A percentile compares a stretch with the other conserved stretches of the same genome.
These are phyloP conservation scores for Romanogobio albipinnatus DNA, from an alignment of 2,113 vertebrate species.

Conservation along the genomic window DNA sequence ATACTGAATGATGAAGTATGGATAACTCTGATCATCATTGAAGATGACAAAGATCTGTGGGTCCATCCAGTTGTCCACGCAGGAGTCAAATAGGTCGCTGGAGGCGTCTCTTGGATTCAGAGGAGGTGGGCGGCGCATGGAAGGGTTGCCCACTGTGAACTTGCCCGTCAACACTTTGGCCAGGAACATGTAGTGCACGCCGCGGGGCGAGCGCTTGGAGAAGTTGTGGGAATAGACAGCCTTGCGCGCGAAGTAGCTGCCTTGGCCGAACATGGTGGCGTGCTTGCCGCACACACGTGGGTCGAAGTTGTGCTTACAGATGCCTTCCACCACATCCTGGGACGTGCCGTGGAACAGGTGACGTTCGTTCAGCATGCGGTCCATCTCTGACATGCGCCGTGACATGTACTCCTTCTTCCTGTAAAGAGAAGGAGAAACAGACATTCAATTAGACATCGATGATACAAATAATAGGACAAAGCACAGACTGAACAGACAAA, in stretches of 20 bases:
- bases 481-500: neutral
- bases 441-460: neutral
- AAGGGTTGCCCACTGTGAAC: slow-evolving; percentile 93
- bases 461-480: neutral
- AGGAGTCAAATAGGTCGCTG: slow-evolving; percentile 98
- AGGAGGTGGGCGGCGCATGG: slow-evolving; percentile 93
- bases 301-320: slow-evolving; percentile 99
- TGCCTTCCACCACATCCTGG: slow-evolving; percentile 93
- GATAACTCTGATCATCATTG: slow-evolving; percentile 98
- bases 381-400: slow-evolving; percentile 88
- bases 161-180: slow-evolving; percentile 96
- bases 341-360: slow-evolving; percentile 99
- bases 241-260: slow-evolving; percentile 97
- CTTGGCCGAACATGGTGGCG: slow-evolving; percentile 98
- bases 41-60: slow-evolving; percentile 99
- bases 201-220: slow-evolving; percentile 90
- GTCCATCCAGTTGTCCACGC: slow-evolving; percentile 97
- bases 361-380: slow-evolving; percentile 91
- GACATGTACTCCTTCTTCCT: slow-evolving; percentile 99
- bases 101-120: slow-evolving; percentile 89
- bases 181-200: slow-evolving; percentile 98
- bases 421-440: slow-evolving; percentile 49
- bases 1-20: slow-evolving; percentile 98
- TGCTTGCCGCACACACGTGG: slow-evolving; percentile 96
- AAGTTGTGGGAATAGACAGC: slow-evolving; percentile 98